These are phyloP conservation scores for Patella caerulea DNA, from an alignment of 2,888 invertebrate genomes.

Conservation along the genomic window DNA sequence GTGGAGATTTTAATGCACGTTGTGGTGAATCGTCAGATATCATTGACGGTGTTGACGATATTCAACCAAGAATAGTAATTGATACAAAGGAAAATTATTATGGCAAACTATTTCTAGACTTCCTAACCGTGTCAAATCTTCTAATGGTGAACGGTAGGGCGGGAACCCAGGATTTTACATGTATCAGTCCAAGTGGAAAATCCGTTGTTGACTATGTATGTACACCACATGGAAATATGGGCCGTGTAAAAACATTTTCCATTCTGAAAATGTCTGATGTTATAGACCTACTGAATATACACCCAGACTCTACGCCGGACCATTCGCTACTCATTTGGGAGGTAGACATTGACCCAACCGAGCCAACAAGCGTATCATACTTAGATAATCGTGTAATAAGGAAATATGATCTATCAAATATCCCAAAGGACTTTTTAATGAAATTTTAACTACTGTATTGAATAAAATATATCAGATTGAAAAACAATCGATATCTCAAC, in stretches of 20 bases:
- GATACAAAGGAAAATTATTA: background rate
- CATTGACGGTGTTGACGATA: background rate
- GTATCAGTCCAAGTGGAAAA: background rate
- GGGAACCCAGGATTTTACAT: background rate
- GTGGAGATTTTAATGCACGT: slow-evolving; percentile 9
- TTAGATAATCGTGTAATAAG: background rate
- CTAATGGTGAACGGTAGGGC: background rate
- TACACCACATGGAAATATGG: background rate
- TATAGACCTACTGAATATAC: background rate
- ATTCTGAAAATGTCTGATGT: background rate
- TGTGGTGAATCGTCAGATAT: slow-evolving; percentile 1
- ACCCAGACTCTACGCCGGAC: background rate
- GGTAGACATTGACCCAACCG: background rate
- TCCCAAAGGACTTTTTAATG: background rate
- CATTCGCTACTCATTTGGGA: background rate
- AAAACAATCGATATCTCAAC: background rate
- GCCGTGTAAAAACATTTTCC: background rate
- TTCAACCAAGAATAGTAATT: background rate
- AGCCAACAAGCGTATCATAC: background rate
- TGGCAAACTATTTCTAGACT: background rate
- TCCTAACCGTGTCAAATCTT: slow-evolving; percentile 5
- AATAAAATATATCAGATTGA: background rate
- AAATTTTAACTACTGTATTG: background rate
- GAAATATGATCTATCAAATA: background rate
- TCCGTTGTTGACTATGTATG: slow-evolving; percentile 4